A percentile compares a stretch with the other conserved stretches of the same genome.
Evolutionary conservation across 2,797 vertebrate species (phyloP).

Genomic region (Ptychobarbus kaznakovi): DNA sequence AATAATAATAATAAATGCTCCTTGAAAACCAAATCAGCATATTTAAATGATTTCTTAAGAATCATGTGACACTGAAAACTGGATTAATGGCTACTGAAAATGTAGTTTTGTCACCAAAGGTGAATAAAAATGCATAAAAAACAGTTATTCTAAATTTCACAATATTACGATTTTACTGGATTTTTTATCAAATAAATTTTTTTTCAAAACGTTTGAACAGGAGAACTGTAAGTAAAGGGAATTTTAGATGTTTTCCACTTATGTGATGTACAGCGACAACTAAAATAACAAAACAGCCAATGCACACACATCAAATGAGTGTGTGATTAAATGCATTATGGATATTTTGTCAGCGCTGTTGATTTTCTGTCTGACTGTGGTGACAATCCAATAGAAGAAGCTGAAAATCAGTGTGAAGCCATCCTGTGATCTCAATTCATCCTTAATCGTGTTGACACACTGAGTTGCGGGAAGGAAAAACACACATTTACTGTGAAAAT

Average conservation of each 20-base stretch:
- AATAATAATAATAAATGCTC: neutral
- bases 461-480: neutral
- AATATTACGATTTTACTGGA: neutral
- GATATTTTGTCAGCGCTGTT: conserved; percentile 6
- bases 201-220: neutral
- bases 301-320: neutral
- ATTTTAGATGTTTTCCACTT: neutral
- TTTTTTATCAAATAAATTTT: neutral
- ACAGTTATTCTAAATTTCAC: neutral
- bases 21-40: neutral
- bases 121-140: no score
- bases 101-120: neutral
- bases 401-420: conserved; percentile 25
- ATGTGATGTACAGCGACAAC: neutral
- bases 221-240: neutral
- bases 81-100: neutral
- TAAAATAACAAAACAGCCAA: neutral
- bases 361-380: conserved; percentile 25
- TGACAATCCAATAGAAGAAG: conserved; percentile 9
- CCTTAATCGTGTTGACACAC: conserved; percentile 23
- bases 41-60: neutral
- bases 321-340: conserved; percentile 21
- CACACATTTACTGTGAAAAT: conserved; percentile 16
- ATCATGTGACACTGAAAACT: neutral
- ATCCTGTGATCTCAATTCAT: conserved; percentile 25